A percentile compares a stretch with the other conserved stretches of the same genome.
Evolutionary conservation across 1,140 invertebrate species (phyloP).

Genomic region (Pentalonia nigronervosa): DNA sequence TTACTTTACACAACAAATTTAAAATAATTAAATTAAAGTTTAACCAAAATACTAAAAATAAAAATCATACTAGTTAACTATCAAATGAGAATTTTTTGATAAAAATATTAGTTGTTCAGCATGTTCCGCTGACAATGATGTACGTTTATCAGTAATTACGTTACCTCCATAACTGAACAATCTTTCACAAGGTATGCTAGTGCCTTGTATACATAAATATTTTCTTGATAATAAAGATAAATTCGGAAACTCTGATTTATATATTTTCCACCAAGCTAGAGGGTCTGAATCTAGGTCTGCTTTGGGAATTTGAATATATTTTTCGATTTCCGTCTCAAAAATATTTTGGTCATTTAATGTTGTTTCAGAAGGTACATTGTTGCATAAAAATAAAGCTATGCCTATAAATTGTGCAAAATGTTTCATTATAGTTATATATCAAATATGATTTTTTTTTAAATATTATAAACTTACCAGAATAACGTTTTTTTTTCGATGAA

Average conservation of each 20-base stretch:
- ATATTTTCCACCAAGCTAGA: conserved; percentile 1
- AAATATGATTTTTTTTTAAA: background rate
- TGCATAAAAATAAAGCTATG: conserved; percentile 5
- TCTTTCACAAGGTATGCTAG: background rate
- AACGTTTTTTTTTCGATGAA: no score
- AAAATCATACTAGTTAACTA: background rate
- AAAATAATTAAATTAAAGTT: conserved; percentile 11
- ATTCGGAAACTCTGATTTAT: background rate
- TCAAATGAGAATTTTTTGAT: background rate
- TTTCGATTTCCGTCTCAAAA: conserved; percentile 1
- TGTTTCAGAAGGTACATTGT: background rate
- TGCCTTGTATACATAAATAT: conserved; percentile 43
- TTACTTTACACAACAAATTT: conserved; percentile 26
- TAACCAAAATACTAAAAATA: background rate
- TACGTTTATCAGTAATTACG: conserved; percentile 16
- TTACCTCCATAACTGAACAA: conserved; percentile 11
- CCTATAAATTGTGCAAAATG: conserved; percentile 3
- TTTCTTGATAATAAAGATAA: background rate
- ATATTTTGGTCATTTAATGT: background rate
- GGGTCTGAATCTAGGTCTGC: background rate
- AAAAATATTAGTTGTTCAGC: conserved; percentile 39
- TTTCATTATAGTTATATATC: conserved; percentile 1
- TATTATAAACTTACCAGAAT: background rate
- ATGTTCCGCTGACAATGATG: conserved; percentile 10
- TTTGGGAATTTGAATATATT: conserved; percentile 16